A percentile compares a stretch with the other conserved stretches of the same genome.
These are phyloP conservation scores for Drosophila mimetica DNA, from an alignment of 2,888 invertebrate species.

Conservation along the genomic window DNA sequence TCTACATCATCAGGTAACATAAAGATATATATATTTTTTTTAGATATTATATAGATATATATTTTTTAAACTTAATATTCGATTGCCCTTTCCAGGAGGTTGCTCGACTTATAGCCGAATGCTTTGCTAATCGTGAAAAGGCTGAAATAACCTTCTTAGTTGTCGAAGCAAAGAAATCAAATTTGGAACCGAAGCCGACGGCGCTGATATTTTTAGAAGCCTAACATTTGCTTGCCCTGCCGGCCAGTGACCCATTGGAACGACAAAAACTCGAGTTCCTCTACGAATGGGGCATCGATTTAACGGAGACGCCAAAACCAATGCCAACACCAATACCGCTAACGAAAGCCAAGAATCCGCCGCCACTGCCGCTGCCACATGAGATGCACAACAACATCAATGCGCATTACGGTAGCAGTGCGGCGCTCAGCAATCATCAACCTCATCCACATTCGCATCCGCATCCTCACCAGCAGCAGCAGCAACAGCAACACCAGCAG, in stretches of 20 bases:
- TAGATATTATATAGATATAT: no score
- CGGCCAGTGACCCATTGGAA: slow-evolving; percentile 87
- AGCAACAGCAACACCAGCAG: slow-evolving; percentile 49
- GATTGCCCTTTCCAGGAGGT: slow-evolving; percentile 87
- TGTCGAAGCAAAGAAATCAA: slow-evolving; percentile 95
- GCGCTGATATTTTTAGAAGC: slow-evolving; percentile 95
- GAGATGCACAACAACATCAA: slow-evolving; percentile 61
- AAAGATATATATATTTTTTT: no score
- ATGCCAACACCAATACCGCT: slow-evolving; percentile 83
- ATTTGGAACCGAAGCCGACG: slow-evolving; percentile 95
- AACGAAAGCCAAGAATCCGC: slow-evolving; percentile 85
- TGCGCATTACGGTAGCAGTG: slow-evolving; percentile 41
- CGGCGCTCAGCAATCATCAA: slow-evolving; percentile 52
- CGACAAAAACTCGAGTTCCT: slow-evolving; percentile 82
- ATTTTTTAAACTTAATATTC: background rate
- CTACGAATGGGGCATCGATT: slow-evolving; percentile 84
- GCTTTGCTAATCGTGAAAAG: slow-evolving; percentile 94
- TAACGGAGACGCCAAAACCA: slow-evolving; percentile 83
- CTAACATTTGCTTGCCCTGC: slow-evolving; percentile 95
- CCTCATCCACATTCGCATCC: slow-evolving; percentile 27
- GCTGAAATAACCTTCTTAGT: slow-evolving; percentile 96
- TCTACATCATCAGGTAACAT: slow-evolving; percentile 89
- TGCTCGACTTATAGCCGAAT: slow-evolving; percentile 95
- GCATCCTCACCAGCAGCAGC: slow-evolving; percentile 32
- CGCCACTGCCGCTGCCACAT: slow-evolving; percentile 81